Evolutionary conservation across 2,797 vertebrate genomes (phyloP).

Genomic region (Macroramphosus scolopax): DNA sequence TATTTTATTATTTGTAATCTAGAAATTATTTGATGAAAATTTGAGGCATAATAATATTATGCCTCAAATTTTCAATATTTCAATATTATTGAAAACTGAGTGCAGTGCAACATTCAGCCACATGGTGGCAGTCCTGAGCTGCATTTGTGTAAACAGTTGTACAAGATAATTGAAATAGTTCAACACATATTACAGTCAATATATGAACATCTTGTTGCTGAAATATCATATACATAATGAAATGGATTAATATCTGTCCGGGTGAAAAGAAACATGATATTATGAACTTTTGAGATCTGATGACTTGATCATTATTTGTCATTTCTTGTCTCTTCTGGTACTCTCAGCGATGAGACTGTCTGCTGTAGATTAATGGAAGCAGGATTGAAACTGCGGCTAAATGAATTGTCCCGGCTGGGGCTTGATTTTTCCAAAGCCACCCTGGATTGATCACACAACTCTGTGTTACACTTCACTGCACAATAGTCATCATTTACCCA

Average conservation of each 20-base stretch:
- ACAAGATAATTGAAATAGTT: too few relatives aligned
- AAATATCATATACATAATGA: constrained; percentile 2
- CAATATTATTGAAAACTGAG: too few relatives aligned
- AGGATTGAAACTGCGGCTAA: constrained; percentile 46
- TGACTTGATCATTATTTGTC: constrained; percentile 56
- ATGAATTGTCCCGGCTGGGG: constrained; percentile 38
- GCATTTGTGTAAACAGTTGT: not conserved
- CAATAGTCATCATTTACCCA: constrained; percentile 7
- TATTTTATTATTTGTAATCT: too few relatives aligned
- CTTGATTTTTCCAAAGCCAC: constrained; percentile 24
- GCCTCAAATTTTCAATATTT: too few relatives aligned
- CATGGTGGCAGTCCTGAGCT: constrained; percentile 54
- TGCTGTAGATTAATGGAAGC: constrained; percentile 42
- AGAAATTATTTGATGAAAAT: too few relatives aligned
- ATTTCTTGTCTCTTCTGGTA: constrained; percentile 28
- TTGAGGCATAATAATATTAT: too few relatives aligned
- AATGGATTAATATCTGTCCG: constrained; percentile 24
- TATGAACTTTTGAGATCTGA: constrained; percentile 28
- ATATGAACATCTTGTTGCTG: too few relatives aligned
- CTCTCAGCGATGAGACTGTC: constrained; percentile 49
- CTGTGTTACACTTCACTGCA: constrained; percentile 20
- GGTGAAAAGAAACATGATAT: not conserved
- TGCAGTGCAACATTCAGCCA: constrained; percentile 28
- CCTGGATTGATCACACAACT: constrained; percentile 23
- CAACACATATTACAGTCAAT: constrained; percentile 6